phyloP scores from a whole-genome alignment of 1,140 invertebrate species.

The Trachymyrmex cornetzi region DNA sequence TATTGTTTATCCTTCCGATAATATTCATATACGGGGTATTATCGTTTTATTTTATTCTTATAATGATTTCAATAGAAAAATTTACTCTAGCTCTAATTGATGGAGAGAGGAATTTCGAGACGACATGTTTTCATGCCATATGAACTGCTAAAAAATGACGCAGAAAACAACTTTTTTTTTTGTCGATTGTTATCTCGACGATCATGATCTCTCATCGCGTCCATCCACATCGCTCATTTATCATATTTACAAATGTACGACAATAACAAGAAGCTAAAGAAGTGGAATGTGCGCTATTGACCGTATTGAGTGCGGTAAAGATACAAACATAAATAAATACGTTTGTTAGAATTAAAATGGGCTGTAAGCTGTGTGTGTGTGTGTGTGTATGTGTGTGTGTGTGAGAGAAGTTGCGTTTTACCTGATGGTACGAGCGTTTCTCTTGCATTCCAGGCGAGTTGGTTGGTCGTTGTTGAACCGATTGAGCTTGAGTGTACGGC shows the following conservation, averaged over 20 bases:
- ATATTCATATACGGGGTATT: neutral
- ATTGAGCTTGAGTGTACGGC: constrained; percentile 85
- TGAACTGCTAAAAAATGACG: neutral
- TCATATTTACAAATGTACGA: neutral
- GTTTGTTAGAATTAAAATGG: too few species aligned
- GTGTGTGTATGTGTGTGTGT: too few species aligned
- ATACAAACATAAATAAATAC: too few species aligned
- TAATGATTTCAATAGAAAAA: neutral
- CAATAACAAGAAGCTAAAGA: too few species aligned
- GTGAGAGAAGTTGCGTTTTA: constrained; percentile 49
- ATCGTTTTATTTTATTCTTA: neutral
- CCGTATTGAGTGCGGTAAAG: too few species aligned
- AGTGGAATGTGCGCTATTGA: too few species aligned
- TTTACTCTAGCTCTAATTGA: neutral
- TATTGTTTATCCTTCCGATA: neutral
- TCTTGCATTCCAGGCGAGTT: constrained; percentile 86
- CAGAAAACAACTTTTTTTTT: neutral
- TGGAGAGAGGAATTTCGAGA: neutral
- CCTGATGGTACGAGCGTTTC: constrained; percentile 85
- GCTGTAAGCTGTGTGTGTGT: too few species aligned
- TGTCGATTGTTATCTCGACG: neutral
- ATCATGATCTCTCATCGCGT: neutral
- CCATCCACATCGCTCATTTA: neutral
- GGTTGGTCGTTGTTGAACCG: constrained; percentile 84
- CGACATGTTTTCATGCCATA: neutral